Percentiles rank a stretch among this genome's conserved stretches.
Conservation (phyloP, 2,888 invertebrate genomes). For the Aelia acuminata region DNA sequence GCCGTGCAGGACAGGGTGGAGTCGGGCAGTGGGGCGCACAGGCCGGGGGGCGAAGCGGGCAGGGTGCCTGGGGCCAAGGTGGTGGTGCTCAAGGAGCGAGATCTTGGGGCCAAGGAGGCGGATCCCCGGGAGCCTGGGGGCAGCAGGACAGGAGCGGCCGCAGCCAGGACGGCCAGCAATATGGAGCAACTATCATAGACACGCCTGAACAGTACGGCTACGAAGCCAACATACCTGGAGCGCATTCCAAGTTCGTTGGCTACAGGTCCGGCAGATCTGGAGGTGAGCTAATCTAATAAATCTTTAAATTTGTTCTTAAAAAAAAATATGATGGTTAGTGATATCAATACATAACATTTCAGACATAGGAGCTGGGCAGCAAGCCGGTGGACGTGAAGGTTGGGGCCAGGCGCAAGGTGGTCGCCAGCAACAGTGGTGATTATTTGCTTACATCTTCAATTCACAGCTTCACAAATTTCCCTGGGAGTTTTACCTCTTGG, state of each 20-base stretch:
- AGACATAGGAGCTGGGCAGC: background rate
- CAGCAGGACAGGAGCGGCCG: conserved; percentile 44
- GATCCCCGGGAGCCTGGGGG: conserved; percentile 40
- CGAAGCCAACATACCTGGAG: conserved; percentile 64
- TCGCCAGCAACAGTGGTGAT: background rate
- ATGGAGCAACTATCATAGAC: conserved; percentile 64
- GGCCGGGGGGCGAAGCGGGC: background rate
- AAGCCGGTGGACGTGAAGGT: conserved; percentile 12
- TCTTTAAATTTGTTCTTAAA: background rate
- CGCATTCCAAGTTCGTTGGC: conserved; percentile 61
- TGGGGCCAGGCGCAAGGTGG: background rate
- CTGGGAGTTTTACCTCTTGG: background rate
- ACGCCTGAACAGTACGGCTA: conserved; percentile 62
- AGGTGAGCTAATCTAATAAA: background rate
- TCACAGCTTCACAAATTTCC: background rate
- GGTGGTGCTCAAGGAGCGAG: conserved; percentile 24
- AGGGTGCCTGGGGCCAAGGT: conserved; percentile 52
- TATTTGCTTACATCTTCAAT: background rate
- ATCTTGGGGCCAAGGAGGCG: conserved; percentile 58
- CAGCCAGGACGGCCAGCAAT: conserved; percentile 58
- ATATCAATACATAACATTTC: background rate
- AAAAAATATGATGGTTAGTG: background rate
- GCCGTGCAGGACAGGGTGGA: background rate
- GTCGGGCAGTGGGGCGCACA: background rate
- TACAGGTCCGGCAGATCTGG: conserved; percentile 61